Percentiles rank a stretch among this genome's conserved stretches.
Conservation (phyloP, 2,797 vertebrate genomes). For the Enteromius radiatus region DNA sequence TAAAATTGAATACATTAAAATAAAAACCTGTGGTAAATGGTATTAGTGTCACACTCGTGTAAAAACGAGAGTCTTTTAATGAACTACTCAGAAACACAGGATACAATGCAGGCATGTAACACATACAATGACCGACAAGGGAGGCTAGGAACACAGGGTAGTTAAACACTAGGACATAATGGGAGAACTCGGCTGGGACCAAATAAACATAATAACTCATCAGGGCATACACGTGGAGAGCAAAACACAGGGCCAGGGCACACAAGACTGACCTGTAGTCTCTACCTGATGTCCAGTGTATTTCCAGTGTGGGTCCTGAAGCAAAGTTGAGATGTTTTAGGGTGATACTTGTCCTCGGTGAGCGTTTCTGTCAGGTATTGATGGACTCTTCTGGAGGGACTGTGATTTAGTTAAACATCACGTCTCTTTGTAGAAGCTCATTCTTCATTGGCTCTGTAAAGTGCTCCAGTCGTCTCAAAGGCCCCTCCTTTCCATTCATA, state of each 20-base stretch:
- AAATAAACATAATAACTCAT: no score
- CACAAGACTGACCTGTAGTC: not conserved
- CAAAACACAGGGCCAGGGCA: no score
- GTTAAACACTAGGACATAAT: no score
- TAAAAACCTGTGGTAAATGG: not conserved
- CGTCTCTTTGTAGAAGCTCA: slow-evolving; percentile 1
- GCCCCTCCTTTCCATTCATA: slow-evolving; percentile 40
- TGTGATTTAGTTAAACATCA: slow-evolving; percentile 16
- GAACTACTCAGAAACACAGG: no score
- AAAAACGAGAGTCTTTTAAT: no score
- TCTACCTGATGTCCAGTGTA: not conserved
- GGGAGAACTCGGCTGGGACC: no score
- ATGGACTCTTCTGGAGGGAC: not conserved
- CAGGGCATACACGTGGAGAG: no score
- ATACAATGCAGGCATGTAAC: no score
- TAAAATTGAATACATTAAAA: no score
- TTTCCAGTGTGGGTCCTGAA: not conserved
- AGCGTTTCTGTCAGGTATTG: slow-evolving; percentile 5
- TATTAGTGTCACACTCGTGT: not conserved
- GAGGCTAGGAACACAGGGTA: no score
- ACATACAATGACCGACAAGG: no score
- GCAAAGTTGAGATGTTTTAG: not conserved
- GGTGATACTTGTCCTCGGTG: not conserved
- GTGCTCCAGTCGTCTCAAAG: not conserved
- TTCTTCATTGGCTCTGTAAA: not conserved